phyloP scores from a whole-genome alignment of 2,113 vertebrate species.

The Hiodon alosoides region DNA sequence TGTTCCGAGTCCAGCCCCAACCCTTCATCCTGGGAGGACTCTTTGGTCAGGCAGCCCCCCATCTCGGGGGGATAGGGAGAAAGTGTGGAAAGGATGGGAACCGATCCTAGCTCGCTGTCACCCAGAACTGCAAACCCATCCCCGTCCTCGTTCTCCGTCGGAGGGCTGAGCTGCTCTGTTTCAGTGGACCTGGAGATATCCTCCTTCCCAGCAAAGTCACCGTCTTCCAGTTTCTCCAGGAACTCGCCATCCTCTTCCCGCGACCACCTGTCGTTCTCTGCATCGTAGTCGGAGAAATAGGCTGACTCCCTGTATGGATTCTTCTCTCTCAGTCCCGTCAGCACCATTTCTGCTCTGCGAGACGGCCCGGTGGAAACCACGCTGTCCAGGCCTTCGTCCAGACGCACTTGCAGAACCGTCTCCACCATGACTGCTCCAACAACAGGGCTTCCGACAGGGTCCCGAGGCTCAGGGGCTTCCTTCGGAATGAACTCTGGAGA shows the following conservation, averaged over 20 bases:
- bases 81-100: slow-evolving; percentile 57
- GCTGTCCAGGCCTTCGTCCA: slow-evolving; percentile 35
- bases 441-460: slow-evolving; percentile 39
- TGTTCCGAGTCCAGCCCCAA: slow-evolving; percentile 63
- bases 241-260: slow-evolving; percentile 58
- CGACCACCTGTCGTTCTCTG: slow-evolving; percentile 70
- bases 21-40: slow-evolving; percentile 58
- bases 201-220: slow-evolving; percentile 31
- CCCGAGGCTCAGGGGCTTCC: slow-evolving; percentile 67
- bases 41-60: slow-evolving; percentile 71
- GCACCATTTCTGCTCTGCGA: slow-evolving; percentile 51
- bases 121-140: slow-evolving; percentile 34
- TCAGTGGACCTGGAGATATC: slow-evolving; percentile 18
- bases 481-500: slow-evolving; percentile 87
- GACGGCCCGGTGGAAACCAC: slow-evolving; percentile 44
- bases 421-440: slow-evolving; percentile 43
- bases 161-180: slow-evolving; percentile 30
- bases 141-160: slow-evolving; percentile 26
- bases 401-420: slow-evolving; percentile 58
- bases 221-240: slow-evolving; percentile 40
- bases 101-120: slow-evolving; percentile 24
- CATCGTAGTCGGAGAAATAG: slow-evolving; percentile 91
- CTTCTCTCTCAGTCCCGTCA: slow-evolving; percentile 64
- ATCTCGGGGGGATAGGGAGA: slow-evolving; percentile 67
- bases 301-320: slow-evolving; percentile 86